Conservation (phyloP, 1,140 invertebrate genomes). For the Stegodyphus mimosarum region DNA sequence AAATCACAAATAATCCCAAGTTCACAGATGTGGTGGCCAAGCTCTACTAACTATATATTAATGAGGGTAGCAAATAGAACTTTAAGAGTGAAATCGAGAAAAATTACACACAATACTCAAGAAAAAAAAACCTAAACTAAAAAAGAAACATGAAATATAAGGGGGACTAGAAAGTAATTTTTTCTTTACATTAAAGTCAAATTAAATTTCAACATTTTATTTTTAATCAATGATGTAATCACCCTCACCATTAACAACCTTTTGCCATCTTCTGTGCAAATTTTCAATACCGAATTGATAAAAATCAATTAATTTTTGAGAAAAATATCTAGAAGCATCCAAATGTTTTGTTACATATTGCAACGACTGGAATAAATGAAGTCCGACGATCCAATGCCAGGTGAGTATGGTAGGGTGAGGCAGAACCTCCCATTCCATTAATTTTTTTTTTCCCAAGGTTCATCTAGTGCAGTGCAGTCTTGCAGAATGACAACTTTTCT, state of each 20-base stretch:
- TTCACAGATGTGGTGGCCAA: too few relatives aligned
- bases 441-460: not conserved
- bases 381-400: not conserved
- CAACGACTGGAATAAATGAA: not conserved
- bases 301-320: not conserved
- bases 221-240: not conserved
- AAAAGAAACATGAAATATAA: not conserved
- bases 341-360: not conserved
- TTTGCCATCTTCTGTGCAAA: not conserved
- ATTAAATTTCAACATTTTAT: not conserved
- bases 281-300: not conserved
- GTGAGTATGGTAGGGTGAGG: slow-evolving; percentile 23
- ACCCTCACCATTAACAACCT: not conserved
- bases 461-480: not conserved
- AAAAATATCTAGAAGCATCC: not conserved
- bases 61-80: too few relatives aligned
- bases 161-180: not conserved
- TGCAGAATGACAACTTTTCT: slow-evolving; percentile 6
- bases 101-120: too few relatives aligned
- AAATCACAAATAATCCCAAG: too few relatives aligned
- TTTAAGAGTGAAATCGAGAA: too few relatives aligned
- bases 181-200: not conserved
- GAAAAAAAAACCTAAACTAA: not conserved
- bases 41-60: too few relatives aligned
- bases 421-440: not conserved